Evolutionary conservation across 2,113 vertebrate genomes (phyloP).

Genomic region (Pteruthius melanotis): DNA sequence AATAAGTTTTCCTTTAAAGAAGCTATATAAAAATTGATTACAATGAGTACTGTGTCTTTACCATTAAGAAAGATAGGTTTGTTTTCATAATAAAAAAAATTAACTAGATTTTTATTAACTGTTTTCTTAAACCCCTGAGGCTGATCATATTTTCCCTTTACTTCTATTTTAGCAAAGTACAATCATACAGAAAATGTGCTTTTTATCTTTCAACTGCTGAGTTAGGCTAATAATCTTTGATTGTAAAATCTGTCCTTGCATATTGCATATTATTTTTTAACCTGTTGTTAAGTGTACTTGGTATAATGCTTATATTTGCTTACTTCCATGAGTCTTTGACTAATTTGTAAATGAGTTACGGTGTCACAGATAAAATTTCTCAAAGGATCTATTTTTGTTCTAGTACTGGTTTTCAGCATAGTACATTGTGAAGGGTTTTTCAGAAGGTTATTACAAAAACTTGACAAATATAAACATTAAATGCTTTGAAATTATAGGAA

Average conservation of each 20-base stretch:
- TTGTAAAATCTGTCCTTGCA: neutral
- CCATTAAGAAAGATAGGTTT: slow-evolving; percentile 15
- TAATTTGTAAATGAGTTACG: neutral
- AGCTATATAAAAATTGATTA: slow-evolving; percentile 28
- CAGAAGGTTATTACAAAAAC: neutral
- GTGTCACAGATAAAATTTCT: neutral
- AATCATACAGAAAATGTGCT: neutral
- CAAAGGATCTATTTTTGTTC: neutral
- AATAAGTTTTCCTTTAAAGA: slow-evolving; percentile 26
- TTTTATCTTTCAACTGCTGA: neutral
- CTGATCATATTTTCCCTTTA: neutral
- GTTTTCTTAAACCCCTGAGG: slow-evolving; percentile 6
- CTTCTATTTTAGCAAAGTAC: neutral
- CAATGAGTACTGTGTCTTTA: neutral
- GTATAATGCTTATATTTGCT: neutral
- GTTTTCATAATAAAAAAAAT: neutral
- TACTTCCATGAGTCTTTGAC: neutral
- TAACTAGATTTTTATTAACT: slow-evolving; percentile 40
- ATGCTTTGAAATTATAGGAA: neutral
- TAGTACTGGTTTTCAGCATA: neutral
- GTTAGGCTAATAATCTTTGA: neutral
- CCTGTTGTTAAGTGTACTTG: neutral
- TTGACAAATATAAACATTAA: neutral
- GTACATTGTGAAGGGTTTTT: neutral
- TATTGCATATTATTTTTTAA: neutral